phyloP scores from a whole-genome alignment of 2,888 invertebrate species.

The Acrocera orbiculus region DNA sequence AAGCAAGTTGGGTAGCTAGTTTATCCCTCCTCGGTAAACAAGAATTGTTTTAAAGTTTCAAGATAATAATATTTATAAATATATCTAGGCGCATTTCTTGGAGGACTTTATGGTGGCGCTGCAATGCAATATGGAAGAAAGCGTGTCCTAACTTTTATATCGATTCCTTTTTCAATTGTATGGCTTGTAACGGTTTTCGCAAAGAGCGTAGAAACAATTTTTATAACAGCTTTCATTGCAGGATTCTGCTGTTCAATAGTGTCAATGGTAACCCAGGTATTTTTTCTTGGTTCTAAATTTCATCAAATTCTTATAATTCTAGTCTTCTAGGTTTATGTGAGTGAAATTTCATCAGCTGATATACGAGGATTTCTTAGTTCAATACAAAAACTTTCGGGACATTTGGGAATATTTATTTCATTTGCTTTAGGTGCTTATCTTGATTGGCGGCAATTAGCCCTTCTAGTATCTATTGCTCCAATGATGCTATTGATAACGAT shows the following conservation, averaged over 20 bases:
- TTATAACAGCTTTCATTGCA: conserved; percentile 66
- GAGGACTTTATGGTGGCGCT: conserved; percentile 54
- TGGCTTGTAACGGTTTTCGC: conserved; percentile 71
- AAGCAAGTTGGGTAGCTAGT: conserved; percentile 58
- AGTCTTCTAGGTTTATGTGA: conserved; percentile 57
- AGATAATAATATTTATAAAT: too few species aligned
- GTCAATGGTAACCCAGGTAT: conserved; percentile 56
- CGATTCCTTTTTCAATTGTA: conserved; percentile 57
- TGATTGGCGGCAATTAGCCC: conserved; percentile 70
- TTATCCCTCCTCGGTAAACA: conserved; percentile 44
- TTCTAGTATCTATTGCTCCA: conserved; percentile 61
- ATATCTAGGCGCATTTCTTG: conserved; percentile 46
- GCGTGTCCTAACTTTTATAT: conserved; percentile 48
- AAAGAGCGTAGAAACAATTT: conserved; percentile 60
- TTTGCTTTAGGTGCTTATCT: conserved; percentile 69
- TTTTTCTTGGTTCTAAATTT: not conserved
- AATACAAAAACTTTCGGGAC: conserved; percentile 68
- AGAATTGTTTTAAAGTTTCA: not conserved
- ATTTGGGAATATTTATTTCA: conserved; percentile 67
- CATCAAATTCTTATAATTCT: conserved; percentile 2
- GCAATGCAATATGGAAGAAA: conserved; percentile 55
- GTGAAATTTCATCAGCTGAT: conserved; percentile 75
- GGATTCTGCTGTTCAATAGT: conserved; percentile 67
- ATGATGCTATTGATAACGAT: conserved; percentile 57
- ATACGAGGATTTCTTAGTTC: conserved; percentile 76